Conservation (phyloP, 2,113 vertebrate species). For the human region GRCh38 chr4:88298501-88299000, state of each 20-base stretch:
- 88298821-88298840: neutral
- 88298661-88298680: neutral
- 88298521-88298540: neutral
- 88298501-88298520: neutral
- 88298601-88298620: too few relatives aligned
- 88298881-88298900: neutral
- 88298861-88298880: too few relatives aligned
- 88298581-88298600: too few relatives aligned
- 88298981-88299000: neutral
- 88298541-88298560: neutral
- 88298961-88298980: neutral
- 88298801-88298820: neutral
- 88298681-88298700: neutral
- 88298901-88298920: neutral
- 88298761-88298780: neutral
- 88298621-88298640: too few relatives aligned
- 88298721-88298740: neutral
- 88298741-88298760: neutral
- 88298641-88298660: neutral
- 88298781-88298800: fast-evolving
- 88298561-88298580: neutral
- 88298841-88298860: neutral
- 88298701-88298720: neutral
- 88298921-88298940: neutral
- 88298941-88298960: neutral